These are phyloP conservation scores for Gymnogyps californianus DNA, from an alignment of 2,113 vertebrate species.

Conservation along the genomic window DNA sequence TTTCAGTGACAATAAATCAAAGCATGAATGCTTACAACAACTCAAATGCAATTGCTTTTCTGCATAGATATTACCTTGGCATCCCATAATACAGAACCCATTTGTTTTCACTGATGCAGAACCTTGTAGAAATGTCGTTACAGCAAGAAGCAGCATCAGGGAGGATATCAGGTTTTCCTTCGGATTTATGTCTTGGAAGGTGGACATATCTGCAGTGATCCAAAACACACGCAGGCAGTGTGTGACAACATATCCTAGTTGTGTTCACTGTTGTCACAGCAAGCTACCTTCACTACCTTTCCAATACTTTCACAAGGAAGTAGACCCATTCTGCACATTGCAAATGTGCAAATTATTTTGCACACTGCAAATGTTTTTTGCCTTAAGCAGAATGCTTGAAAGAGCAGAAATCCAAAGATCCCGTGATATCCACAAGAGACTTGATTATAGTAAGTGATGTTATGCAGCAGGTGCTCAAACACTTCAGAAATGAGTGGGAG, in stretches of 20 bases:
- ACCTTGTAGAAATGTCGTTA: background rate
- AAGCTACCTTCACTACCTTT: background rate
- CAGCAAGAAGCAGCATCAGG: background rate
- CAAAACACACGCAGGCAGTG: accelerated
- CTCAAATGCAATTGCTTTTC: background rate
- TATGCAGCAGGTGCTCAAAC: background rate
- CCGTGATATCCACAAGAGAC: background rate
- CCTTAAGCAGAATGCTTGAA: background rate
- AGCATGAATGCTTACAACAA: background rate
- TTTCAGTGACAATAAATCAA: constrained; percentile 46
- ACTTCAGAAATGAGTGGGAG: background rate
- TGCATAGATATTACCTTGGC: background rate
- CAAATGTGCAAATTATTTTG: no score
- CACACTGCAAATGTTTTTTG: background rate
- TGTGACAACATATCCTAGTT: background rate
- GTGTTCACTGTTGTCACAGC: background rate
- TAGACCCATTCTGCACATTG: background rate
- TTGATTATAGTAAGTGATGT: background rate
- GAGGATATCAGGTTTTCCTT: background rate
- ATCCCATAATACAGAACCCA: background rate
- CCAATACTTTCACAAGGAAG: background rate
- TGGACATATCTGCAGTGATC: background rate
- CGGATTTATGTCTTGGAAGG: background rate
- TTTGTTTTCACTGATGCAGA: constrained; percentile 7
- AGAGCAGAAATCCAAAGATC: background rate